phyloP scores from a whole-genome alignment of 2,113 vertebrate species.

The Catharus bicknelli region DNA sequence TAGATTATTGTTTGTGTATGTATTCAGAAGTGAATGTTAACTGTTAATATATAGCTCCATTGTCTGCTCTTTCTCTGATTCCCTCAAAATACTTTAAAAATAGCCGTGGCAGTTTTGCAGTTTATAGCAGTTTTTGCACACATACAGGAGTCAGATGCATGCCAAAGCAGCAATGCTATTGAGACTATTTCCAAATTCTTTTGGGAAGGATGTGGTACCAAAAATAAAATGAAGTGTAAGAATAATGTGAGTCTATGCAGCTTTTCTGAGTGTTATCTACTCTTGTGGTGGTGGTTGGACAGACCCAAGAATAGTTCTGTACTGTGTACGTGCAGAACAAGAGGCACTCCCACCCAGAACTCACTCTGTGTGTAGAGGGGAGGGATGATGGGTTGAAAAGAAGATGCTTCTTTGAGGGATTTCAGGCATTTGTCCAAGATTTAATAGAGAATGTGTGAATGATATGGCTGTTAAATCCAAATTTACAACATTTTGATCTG shows the following conservation, averaged over 20 bases:
- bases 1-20: slow-evolving; percentile 29
- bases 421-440: background rate
- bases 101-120: background rate
- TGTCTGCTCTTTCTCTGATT: slow-evolving; percentile 9
- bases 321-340: background rate
- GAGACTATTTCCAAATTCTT: slow-evolving; percentile 46
- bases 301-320: background rate
- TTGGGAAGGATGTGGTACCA: slow-evolving; percentile 53
- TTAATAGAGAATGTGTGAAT: background rate
- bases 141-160: background rate
- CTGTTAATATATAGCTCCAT: slow-evolving; percentile 1
- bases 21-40: background rate
- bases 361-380: background rate
- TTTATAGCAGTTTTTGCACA: slow-evolving; percentile 33
- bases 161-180: background rate
- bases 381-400: background rate
- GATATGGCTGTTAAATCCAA: background rate
- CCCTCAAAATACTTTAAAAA: slow-evolving; percentile 10
- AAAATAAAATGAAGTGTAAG: slow-evolving; percentile 47
- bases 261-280: slow-evolving; percentile 17
- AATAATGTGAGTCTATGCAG: slow-evolving; percentile 22
- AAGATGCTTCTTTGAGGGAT: background rate
- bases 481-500: background rate
- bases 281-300: background rate
- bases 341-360: background rate